Percentiles rank a stretch among this genome's conserved stretches.
These are phyloP conservation scores for Geodia barretti DNA, from an alignment of 37 sponge, comb jelly and placozoan species.

Conservation along the genomic window DNA sequence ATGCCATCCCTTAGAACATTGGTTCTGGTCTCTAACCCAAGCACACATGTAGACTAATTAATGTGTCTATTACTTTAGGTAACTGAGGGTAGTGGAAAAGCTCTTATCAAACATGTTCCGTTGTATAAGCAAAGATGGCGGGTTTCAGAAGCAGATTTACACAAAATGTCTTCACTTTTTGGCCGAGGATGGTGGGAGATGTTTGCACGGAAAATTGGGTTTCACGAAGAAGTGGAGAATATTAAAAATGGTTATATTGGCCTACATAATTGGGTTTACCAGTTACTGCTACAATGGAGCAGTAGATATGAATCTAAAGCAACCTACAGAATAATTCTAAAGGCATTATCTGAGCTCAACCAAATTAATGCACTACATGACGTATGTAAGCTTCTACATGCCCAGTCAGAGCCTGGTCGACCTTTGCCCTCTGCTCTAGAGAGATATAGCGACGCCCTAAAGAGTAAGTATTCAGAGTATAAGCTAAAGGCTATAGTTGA, in stretches of 20 bases:
- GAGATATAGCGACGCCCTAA: neutral
- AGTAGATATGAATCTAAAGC: neutral
- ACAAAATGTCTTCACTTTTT: neutral
- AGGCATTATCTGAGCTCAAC: neutral
- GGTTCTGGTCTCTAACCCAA: no score
- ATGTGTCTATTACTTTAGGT: no score
- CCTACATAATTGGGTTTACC: neutral
- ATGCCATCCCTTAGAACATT: no score
- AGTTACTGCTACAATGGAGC: neutral
- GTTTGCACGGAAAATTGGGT: neutral
- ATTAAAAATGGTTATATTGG: no score
- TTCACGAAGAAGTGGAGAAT: neutral
- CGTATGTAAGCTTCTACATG: neutral
- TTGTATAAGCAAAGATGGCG: neutral
- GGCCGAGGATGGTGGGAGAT: neutral
- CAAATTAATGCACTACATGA: neutral
- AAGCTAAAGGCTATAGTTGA: neutral
- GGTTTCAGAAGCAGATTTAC: neutral
- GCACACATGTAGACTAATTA: no score
- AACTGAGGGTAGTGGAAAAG: no score
- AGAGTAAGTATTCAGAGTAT: neutral
- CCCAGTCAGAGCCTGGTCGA: neutral
- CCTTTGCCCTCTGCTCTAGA: neutral
- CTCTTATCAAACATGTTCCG: neutral
- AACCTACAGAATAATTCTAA: neutral